Percentiles rank a stretch among this genome's conserved stretches.
Conservation (phyloP, 92 coral and sea anemone species). For the Micromussa lordhowensis region DNA sequence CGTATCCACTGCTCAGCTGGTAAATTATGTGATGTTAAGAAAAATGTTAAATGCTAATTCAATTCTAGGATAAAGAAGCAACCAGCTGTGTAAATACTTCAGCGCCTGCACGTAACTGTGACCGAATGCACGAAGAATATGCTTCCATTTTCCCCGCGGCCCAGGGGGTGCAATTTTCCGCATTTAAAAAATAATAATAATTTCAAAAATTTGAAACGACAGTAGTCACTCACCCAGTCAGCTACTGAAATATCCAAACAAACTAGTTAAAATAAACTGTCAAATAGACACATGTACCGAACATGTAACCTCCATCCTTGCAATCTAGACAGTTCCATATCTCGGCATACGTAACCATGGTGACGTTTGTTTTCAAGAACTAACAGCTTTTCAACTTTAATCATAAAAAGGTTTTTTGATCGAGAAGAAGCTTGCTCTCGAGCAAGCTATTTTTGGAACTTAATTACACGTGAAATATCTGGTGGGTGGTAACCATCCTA, state of each 20-base stretch:
- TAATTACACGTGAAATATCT: not conserved
- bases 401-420: too few relatives aligned
- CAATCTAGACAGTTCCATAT: too few relatives aligned
- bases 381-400: not conserved
- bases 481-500: not conserved
- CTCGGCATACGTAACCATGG: not conserved
- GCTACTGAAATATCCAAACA: not conserved
- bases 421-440: too few relatives aligned
- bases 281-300: not conserved
- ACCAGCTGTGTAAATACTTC: conserved; percentile 20
- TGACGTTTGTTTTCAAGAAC: not conserved
- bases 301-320: too few relatives aligned
- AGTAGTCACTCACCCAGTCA: too few relatives aligned
- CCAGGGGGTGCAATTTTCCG: not conserved
- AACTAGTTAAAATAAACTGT: not conserved
- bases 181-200: not conserved
- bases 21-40: not conserved
- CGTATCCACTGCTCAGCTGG: conserved; percentile 1
- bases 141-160: too few relatives aligned
- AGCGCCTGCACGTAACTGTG: not conserved
- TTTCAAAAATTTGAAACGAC: not conserved
- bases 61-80: not conserved
- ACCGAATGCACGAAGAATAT: not conserved
- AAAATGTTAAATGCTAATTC: conserved; percentile 10
- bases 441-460: too few relatives aligned